Base-by-base conservation (phyloP, 2,113 vertebrate species). In the Zingel zingel region DNA sequence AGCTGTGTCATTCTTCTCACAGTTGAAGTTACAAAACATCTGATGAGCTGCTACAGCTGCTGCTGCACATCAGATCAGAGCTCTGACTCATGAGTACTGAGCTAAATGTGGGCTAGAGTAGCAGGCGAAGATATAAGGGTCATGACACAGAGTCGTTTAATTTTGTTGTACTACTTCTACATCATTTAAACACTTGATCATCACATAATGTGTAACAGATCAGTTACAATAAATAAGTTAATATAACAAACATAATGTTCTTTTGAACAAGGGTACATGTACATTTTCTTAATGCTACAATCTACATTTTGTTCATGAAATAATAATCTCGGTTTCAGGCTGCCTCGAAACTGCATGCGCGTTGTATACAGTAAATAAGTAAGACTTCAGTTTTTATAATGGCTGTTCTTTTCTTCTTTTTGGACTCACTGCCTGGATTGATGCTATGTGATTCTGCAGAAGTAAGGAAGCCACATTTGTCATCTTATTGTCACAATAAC, bases 21-120 rank as follows among this genome's bases (percentile, higher is more conserved):
- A 51, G 61, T 14, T 63, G 43, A 76, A 10, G 18, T 71, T 66
- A 53, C 61, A 50, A 11, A 43, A 23, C 73, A 82, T 45, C 27
- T 5, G 65, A 86, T 10, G 59, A 81, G 72, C 74, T 56, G 64
- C 65, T 66, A 16, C 81, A 91, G 79, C 88, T 92, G 88, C 77
- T 82, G 33, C 79, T 58, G 68, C 68, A 51, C 77, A 56, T 87
- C 58, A 70, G 1, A 19, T 8, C 47, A 50, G 57, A 79, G 57
- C 70, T 80, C 54, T 61, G 87, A 73, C 36, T 88, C 58, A 45
- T 36, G 39, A 72, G 23, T 7, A 12, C 68, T 54, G 57, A 16
- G 62, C 82, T 79, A 76, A 87, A 78, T 69, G 58, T 58, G 48
- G 72, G 45, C 50, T 54, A 13, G 21, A 62, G 72, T 10, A 50